Base-by-base conservation (phyloP, 2,888 invertebrate genomes). In the Stenurella melanura region DNA sequence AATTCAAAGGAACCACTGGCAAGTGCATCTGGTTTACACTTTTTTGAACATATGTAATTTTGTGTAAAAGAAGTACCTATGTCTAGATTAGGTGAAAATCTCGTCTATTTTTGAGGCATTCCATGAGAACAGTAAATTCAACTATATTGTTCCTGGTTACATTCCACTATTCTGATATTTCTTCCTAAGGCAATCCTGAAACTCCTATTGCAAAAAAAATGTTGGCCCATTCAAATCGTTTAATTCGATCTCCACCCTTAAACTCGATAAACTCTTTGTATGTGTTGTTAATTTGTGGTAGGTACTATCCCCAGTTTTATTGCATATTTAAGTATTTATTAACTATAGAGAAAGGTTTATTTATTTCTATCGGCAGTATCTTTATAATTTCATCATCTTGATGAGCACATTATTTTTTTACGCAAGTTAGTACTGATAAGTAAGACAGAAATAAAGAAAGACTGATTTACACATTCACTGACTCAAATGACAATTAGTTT, bases 401-500 rank as follows among this genome's bases (percentile, higher is more conserved):
- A 19, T 19, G 21, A 58, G 58, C 58, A 58, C 58, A 58, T 58
- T 58, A 21, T 19, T 58, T 57, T n/a, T 19, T 21, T 19, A 57
- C 21, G 12, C 19, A 19, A 12, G 6, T 58, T 58, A 10, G 6
- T 15, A 18, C 18, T 12, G 17, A 1, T 6, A 21, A 34, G 15
- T 10, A 66, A 21, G 10, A 66, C 12, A 50, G 12, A 50, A n/a
- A 50, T 21, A 66, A 66, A 66, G 64, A 66, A 66, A 66, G 64
- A 66, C 64, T 66, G 64, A 66, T 66, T 66, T 66, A 66, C 50
- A 66, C 21, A 18, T 42, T 66, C 18, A 42, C 64, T 15, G 19
- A 18, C 17, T 34, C 30, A 63, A 61, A 61, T 63, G 34, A 30
- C 34, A 66, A 12, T 42, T 66, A 18, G 17, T 17, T 64, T 64